Conservation (phyloP, 2,113 vertebrate genomes). For the Xenopus borealis region DNA sequence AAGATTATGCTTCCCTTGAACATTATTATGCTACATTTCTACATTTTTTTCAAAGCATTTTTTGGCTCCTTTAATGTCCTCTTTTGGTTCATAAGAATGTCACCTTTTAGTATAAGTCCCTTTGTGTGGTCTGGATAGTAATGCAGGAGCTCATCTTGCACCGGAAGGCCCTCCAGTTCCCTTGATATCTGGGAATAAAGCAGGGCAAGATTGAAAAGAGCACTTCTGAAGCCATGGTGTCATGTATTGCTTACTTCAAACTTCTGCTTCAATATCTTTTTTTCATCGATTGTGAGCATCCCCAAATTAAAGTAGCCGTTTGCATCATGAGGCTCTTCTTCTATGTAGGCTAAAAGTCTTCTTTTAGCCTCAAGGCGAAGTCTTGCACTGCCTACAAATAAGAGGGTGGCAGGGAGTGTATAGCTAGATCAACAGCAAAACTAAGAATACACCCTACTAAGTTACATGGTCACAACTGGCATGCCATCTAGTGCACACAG, state of each 20-base stretch:
- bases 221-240: constrained; percentile 88
- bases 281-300: constrained; percentile 96
- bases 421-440: too few species aligned
- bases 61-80: constrained; percentile 89
- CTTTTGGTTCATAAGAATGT: constrained; percentile 97
- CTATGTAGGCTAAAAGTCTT: constrained; percentile 84
- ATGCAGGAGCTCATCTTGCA: constrained; percentile 82
- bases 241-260: constrained; percentile 87
- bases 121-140: constrained; percentile 93
- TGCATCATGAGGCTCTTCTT: constrained; percentile 88
- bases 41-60: constrained; percentile 88
- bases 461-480: too few species aligned
- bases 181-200: constrained; percentile 89
- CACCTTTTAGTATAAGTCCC: constrained; percentile 93
- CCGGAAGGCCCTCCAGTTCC: constrained; percentile 83
- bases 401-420: too few species aligned
- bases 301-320: constrained; percentile 98
- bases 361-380: constrained; percentile 91
- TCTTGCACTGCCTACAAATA: constrained; percentile 71
- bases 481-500: too few species aligned
- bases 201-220: constrained; percentile 93
- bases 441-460: too few species aligned
- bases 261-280: constrained; percentile 84
- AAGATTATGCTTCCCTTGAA: constrained; percentile 95
- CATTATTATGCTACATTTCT: constrained; percentile 83